These are phyloP conservation scores for Cancer borealis DNA, from an alignment of 2,888 invertebrate species.

Conservation along the genomic window DNA sequence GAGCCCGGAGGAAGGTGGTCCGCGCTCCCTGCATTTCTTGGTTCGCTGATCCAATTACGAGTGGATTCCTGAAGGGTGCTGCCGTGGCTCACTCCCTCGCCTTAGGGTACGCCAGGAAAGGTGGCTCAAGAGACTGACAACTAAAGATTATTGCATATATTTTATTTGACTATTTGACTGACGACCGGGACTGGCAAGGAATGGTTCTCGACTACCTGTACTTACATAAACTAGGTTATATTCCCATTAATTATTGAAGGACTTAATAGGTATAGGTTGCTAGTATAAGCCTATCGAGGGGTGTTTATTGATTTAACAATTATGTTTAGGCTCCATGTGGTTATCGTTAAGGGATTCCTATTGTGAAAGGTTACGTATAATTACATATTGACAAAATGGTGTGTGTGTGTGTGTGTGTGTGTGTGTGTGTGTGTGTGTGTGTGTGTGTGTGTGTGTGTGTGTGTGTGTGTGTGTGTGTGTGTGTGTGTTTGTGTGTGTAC, in stretches of 20 bases:
- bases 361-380: background rate
- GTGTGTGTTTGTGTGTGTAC: background rate
- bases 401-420: too few species aligned
- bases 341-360: background rate
- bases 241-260: background rate
- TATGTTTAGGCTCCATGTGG: background rate
- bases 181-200: background rate
- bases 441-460: too few species aligned
- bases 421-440: too few species aligned
- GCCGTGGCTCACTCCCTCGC: background rate
- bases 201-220: background rate
- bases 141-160: background rate
- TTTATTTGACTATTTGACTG: background rate
- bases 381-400: too few species aligned
- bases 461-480: background rate
- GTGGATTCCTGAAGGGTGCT: background rate
- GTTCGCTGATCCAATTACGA: slow-evolving; percentile 33
- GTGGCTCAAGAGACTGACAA: background rate
- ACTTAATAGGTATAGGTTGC: background rate
- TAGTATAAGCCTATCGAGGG: background rate
- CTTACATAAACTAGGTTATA: background rate
- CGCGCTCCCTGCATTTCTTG: slow-evolving; percentile 9
- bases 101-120: background rate
- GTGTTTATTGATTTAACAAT: background rate
- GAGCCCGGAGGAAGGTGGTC: background rate